Base-by-base conservation (phyloP, 2,113 vertebrate genomes). In the Phocoena sinus region DNA sequence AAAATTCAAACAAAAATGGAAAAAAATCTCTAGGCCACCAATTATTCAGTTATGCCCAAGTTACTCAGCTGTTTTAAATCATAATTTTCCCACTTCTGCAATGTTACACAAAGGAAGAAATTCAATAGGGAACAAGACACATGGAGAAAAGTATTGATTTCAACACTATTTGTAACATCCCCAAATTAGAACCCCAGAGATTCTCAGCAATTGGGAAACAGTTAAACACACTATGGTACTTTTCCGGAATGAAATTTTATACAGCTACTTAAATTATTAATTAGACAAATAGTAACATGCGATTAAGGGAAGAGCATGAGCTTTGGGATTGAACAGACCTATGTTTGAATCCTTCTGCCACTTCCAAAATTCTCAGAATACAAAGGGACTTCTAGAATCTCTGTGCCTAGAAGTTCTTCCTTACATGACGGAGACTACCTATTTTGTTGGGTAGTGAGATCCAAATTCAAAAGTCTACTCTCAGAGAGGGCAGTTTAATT, bases 1-100 rank as follows among this genome's bases (percentile, higher is more conserved):
- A 84, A 94, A 74, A 70, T 83, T 89, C 33, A 95, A 79, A 83
- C 86, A 79, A 88, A 94, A 94, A 68, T 80, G 8, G 60, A 60
- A 93, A 73, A 77, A 67, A 76, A 23, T 77, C 41, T 91, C 10
- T 77, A 67, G 23, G 41, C 53, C 8, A 85, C 67, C 62, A 73
- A 5, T 88, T 79, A 85, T 74, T 79, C 23, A 94, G 23, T 36
- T 65, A 95, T 74, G 62, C n/a, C 31, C n/a, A 70, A 92, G 25
- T 70, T 86, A 47, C 47, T 86, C 18, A 74, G 12, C 6, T 83
- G 4, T 79, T 96, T 76, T 47, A 86, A 86, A 62, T 86, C 33
- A 89, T 77, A 77, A 83, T 15, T 8, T 71, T 93, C 36, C 15
- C 12, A 85, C 8, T 82, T 96, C 17, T 89, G 14, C 36, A 73